Evolutionary conservation across 2,888 invertebrate species (phyloP).

Genomic region (Polymixis flavicincta): DNA sequence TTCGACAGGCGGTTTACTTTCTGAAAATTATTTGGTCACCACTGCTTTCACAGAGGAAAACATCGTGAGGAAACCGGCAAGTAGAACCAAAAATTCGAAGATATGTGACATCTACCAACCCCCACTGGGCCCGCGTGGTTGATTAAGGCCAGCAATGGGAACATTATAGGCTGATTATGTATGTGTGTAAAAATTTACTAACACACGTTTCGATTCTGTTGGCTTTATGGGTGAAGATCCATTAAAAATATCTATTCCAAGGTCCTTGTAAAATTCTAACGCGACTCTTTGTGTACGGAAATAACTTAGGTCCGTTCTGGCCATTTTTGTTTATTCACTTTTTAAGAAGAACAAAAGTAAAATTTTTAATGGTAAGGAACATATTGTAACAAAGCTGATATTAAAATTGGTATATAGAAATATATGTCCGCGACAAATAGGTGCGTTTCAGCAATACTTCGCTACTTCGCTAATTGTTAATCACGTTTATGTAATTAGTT

Average conservation of each 20-base stretch:
- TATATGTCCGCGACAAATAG: neutral
- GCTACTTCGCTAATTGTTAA: no score
- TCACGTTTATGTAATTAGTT: no score
- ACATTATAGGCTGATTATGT: no score
- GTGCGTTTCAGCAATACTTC: neutral
- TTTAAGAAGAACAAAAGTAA: neutral
- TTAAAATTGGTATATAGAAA: neutral
- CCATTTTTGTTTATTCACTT: neutral
- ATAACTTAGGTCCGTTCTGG: neutral
- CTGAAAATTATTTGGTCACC: no score
- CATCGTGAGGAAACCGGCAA: no score
- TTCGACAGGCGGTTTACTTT: no score
- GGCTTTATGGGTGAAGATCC: neutral
- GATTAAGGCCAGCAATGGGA: no score
- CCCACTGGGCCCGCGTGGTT: no score
- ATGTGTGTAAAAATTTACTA: no score
- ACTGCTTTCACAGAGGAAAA: no score
- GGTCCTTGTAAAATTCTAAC: neutral
- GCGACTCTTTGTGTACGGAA: neutral
- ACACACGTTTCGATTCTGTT: neutral
- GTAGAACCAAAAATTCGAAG: no score
- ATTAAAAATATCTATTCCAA: constrained; percentile 12
- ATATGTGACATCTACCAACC: no score
- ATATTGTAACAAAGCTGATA: neutral
- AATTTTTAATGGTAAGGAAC: neutral